These are phyloP conservation scores for Periparus ater DNA, from an alignment of 2,797 vertebrate species.

Conservation along the genomic window DNA sequence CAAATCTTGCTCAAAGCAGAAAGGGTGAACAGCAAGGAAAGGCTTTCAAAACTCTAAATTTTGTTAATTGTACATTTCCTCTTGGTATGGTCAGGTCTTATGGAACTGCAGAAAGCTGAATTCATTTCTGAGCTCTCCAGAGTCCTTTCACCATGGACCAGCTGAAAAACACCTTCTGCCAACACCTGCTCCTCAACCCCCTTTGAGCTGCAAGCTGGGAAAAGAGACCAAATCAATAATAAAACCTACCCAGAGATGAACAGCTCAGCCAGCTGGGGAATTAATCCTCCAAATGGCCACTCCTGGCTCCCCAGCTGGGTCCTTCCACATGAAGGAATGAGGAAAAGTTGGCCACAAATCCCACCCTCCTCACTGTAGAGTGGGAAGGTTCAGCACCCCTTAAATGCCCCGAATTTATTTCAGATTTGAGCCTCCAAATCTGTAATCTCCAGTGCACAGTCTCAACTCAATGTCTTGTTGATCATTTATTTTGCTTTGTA, in stretches of 20 bases:
- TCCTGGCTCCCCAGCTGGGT: not conserved
- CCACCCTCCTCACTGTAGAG: not conserved
- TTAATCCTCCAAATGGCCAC: not conserved
- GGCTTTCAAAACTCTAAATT: not conserved
- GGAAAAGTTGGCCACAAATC: not conserved
- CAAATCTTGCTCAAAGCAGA: not conserved
- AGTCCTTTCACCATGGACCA: not conserved
- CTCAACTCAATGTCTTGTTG: not conserved
- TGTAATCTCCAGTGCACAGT: not conserved
- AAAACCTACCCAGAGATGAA: not conserved
- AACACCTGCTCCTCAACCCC: fast-evolving
- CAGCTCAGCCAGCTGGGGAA: not conserved
- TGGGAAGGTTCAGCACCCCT: not conserved
- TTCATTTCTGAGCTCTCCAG: not conserved
- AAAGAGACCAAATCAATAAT: not conserved
- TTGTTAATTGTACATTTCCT: not conserved
- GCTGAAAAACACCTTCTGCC: not conserved
- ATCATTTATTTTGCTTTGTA: not conserved
- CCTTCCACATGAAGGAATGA: not conserved
- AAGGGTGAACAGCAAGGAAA: not conserved
- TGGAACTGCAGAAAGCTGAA: not conserved
- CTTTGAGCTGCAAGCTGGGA: not conserved
- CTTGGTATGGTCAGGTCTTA: not conserved
- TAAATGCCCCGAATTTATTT: not conserved
- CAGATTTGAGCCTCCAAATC: not conserved